Conservation (phyloP, 2,797 vertebrate species). For the Pseudomugil tenellus region DNA sequence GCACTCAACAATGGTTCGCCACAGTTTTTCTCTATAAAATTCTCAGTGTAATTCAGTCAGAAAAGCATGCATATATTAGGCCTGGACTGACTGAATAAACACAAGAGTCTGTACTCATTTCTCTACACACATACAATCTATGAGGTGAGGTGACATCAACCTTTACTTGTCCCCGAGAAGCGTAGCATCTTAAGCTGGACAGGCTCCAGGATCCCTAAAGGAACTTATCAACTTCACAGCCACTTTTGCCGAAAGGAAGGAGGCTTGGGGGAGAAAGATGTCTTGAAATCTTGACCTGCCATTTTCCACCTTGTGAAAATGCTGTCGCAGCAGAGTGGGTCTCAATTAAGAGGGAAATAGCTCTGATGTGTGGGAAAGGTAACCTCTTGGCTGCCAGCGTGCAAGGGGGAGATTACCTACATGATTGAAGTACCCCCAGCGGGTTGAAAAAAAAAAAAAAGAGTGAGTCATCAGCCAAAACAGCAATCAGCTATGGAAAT, state of each 20-base stretch:
- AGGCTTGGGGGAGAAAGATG: slow-evolving; percentile 23
- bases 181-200: slow-evolving; percentile 53
- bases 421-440: slow-evolving; percentile 69
- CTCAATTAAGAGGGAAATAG: slow-evolving; percentile 76
- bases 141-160: slow-evolving; percentile 52
- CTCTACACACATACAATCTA: slow-evolving; percentile 9
- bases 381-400: slow-evolving; percentile 56
- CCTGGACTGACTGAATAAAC: slow-evolving; percentile 47
- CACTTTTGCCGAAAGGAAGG: slow-evolving; percentile 42
- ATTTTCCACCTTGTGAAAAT: slow-evolving; percentile 69
- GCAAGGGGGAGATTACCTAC: slow-evolving; percentile 63
- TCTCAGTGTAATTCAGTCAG: slow-evolving; percentile 62
- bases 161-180: slow-evolving; percentile 59
- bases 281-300: slow-evolving; percentile 69
- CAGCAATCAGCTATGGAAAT: slow-evolving; percentile 51
- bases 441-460: slow-evolving; percentile 43
- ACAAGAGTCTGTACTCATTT: slow-evolving; percentile 21
- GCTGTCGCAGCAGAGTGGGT: slow-evolving; percentile 71
- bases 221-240: slow-evolving; percentile 72
- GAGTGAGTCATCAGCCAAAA: slow-evolving; percentile 67
- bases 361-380: slow-evolving; percentile 65
- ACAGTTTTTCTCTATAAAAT: slow-evolving; percentile 64
- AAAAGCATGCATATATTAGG: slow-evolving; percentile 47
- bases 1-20: slow-evolving; percentile 48
- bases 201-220: slow-evolving; percentile 52